Conservation (phyloP, 2,797 vertebrate species). For the Neosalanx taihuensis region DNA sequence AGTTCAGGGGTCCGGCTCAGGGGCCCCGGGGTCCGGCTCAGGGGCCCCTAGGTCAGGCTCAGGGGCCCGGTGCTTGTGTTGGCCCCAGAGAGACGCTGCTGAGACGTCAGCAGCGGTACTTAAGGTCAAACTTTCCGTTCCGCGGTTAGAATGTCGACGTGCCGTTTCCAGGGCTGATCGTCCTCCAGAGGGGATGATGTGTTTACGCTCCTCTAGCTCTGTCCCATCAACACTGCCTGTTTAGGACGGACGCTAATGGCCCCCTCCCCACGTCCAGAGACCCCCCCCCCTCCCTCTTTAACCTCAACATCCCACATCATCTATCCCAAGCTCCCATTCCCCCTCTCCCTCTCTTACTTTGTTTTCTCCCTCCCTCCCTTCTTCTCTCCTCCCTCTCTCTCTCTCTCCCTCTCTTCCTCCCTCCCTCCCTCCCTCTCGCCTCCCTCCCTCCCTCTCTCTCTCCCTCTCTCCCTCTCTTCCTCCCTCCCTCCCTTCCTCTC, state of each 20-base stretch:
- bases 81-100: slow-evolving; percentile 48
- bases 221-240: slow-evolving; percentile 50
- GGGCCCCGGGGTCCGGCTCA: too few species aligned
- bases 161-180: slow-evolving; percentile 52
- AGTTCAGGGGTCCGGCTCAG: too few species aligned
- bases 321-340: neutral
- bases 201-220: slow-evolving; percentile 71
- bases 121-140: slow-evolving; percentile 54
- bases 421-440: neutral
- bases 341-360: neutral
- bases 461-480: neutral
- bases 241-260: neutral
- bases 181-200: slow-evolving; percentile 51
- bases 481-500: neutral
- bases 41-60: slow-evolving; percentile 15
- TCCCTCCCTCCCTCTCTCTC: neutral
- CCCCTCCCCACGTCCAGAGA: neutral
- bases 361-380: neutral
- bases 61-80: slow-evolving; percentile 55
- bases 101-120: slow-evolving; percentile 48
- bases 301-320: neutral
- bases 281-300: neutral
- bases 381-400: too few species aligned
- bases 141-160: slow-evolving; percentile 60
- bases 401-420: neutral